Percentiles rank a stretch among this genome's conserved stretches.
phyloP scores from a whole-genome alignment of 2,888 invertebrate genomes.

The Aphidoletes aphidimyza region DNA sequence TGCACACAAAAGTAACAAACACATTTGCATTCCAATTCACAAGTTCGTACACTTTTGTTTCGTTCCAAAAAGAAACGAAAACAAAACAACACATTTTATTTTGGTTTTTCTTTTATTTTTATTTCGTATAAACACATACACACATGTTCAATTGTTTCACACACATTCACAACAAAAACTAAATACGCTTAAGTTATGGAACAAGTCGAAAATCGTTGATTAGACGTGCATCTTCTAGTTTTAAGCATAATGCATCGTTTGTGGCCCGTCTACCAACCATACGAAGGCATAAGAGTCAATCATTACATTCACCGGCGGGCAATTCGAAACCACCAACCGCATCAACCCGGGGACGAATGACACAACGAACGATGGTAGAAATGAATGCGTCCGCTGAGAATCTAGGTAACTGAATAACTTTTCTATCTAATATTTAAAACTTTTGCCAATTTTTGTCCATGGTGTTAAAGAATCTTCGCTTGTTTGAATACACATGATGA shows the following conservation, averaged over 20 bases:
- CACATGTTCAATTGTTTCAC: slow-evolving; percentile 54
- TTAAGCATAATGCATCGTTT: slow-evolving; percentile 94
- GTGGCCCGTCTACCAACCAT: slow-evolving; percentile 90
- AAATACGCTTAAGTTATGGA: slow-evolving; percentile 60
- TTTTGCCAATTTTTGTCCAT: too few species aligned
- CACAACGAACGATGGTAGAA: slow-evolving; percentile 74
- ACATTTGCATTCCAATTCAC: too few species aligned
- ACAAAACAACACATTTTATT: too few species aligned
- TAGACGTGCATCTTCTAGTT: slow-evolving; percentile 82
- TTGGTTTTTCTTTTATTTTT: too few species aligned
- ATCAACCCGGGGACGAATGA: slow-evolving; percentile 66
- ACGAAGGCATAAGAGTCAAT: slow-evolving; percentile 82
- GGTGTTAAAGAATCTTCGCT: too few species aligned
- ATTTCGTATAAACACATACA: background rate
- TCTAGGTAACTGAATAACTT: slow-evolving; percentile 77
- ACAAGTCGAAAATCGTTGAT: slow-evolving; percentile 63
- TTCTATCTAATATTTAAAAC: background rate
- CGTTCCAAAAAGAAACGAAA: too few species aligned
- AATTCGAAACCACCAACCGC: slow-evolving; percentile 63
- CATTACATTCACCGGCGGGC: slow-evolving; percentile 76
- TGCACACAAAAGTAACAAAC: too few species aligned
- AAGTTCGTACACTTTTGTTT: too few species aligned
- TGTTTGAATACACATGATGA: too few species aligned
- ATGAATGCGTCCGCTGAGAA: slow-evolving; percentile 81
- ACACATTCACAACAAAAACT: slow-evolving; percentile 56